Evolutionary conservation across 2,113 vertebrate species (phyloP), one percentile per base, ranked within the genome.

Genomic region (Hyaena hyaena): DNA sequence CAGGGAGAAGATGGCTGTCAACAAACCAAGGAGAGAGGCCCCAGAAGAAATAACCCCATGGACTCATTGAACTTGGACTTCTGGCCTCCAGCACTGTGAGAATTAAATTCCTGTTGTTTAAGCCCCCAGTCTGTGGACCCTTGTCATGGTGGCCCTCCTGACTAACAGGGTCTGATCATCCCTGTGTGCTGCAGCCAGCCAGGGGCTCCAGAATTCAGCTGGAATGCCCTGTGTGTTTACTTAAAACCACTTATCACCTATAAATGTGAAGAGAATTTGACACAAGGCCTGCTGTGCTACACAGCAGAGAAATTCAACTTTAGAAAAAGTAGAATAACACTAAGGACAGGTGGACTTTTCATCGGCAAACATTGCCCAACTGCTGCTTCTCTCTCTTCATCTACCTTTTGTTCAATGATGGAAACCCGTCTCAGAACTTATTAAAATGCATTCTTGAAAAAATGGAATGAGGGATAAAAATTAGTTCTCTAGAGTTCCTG

Each of bases 301-400:
- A 17, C 63, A 87, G 93, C 95, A 58, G 79, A 96, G 94, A 92
- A 81, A 96, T 96, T 83, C 69, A n/a, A 21, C 84, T 77, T 48
- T 1, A 58, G 92, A 39, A 43, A 85, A 65, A 55, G 77, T 1
- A 71, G 50, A 31, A 6, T 21, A 19, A 4, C 26, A 50, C 10
- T 14, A 12, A 45, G 74, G 68, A 77, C 89, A 71, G 89, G 28
- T 35, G 68, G 93, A 69, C 86, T 86, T 95, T 92, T 61, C 92
- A 58, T 11, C 66, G 76, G 82, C 79, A 97, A 97, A 97, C 94
- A 96, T 14, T 39, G 66, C 28, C 76, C 95, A 94, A 48, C 55
- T 66, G 68, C 76, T 66, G 9, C 58, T 43, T 43, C 66, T 39
- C 12, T 26, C 55, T 16, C 43, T 77, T 90, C 19, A 9, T 4